Conservation (phyloP, 2,113 vertebrate species). For the Gobio gobio region DNA sequence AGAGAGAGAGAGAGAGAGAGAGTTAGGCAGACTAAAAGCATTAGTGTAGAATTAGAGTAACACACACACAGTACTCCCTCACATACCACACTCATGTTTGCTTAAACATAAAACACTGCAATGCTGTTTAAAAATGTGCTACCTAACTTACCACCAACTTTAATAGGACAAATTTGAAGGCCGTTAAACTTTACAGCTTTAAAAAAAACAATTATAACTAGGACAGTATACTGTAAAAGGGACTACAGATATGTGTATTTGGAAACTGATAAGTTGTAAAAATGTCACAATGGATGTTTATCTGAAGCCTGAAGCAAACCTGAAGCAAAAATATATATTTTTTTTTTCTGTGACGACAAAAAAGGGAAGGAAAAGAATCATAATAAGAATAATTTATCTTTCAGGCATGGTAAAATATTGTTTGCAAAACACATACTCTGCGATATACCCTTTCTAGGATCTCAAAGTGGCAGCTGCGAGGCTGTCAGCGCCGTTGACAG, state of each 20-base stretch:
- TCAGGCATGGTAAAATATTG: background rate
- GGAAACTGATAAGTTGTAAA: background rate
- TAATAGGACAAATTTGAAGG: background rate
- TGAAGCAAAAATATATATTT: background rate
- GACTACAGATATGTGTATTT: background rate
- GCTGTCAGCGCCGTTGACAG: conserved; percentile 25
- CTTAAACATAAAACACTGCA: conserved; percentile 36
- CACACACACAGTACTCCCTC: background rate
- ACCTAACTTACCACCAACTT: background rate
- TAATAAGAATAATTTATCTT: background rate
- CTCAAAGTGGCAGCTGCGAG: conserved; percentile 18
- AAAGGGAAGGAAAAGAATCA: background rate
- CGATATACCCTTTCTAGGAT: no score
- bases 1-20: conserved; percentile 6
- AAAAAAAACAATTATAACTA: background rate
- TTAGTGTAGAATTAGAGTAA: conserved; percentile 28
- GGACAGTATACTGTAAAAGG: background rate
- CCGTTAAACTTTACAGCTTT: background rate
- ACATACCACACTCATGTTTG: conserved; percentile 42
- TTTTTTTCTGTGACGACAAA: background rate
- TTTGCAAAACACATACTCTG: background rate
- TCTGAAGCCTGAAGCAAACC: background rate
- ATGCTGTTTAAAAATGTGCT: conserved; percentile 7
- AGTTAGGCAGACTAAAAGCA: conserved; percentile 15
- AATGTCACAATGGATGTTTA: background rate